phyloP scores from a whole-genome alignment of 2,888 invertebrate genomes.

The Pyrgus malvae region DNA sequence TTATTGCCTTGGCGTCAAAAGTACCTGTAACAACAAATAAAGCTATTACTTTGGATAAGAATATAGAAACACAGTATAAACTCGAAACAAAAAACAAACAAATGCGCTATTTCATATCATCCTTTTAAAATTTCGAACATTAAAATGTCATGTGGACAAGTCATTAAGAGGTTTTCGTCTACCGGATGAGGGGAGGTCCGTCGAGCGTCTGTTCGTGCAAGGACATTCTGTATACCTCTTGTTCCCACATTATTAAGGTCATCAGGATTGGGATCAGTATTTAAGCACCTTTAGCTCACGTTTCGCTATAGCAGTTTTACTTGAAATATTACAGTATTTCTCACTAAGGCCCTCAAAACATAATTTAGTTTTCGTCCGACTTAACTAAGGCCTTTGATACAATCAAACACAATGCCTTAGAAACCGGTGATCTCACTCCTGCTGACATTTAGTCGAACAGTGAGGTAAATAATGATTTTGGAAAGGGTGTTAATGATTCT shows the following conservation, averaged over 20 bases:
- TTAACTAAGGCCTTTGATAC: constrained; percentile 11
- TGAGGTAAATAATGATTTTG: constrained; percentile 26
- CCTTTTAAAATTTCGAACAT: constrained; percentile 17
- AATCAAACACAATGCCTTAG: constrained; percentile 11
- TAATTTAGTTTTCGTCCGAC: neutral
- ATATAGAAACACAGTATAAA: neutral
- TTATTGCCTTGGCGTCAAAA: too few relatives aligned
- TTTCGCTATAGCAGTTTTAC: constrained; percentile 29
- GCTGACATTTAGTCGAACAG: constrained; percentile 24
- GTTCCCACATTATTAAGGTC: constrained; percentile 58
- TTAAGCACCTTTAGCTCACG: constrained; percentile 38
- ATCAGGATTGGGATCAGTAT: constrained; percentile 40
- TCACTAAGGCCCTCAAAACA: neutral
- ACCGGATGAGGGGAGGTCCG: constrained; percentile 60
- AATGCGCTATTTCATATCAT: neutral
- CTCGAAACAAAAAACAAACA: neutral
- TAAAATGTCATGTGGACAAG: constrained; percentile 23
- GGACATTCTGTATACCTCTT: constrained; percentile 50
- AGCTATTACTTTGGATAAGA: neutral
- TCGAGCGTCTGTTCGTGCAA: constrained; percentile 47
- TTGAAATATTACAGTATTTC: constrained; percentile 16
- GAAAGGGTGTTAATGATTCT: constrained; percentile 25
- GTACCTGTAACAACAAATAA: neutral
- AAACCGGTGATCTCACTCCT: constrained; percentile 25
- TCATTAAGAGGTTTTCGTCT: constrained; percentile 37